Conservation (phyloP, 2,888 invertebrate species). For the Phrixothrix hirtus region DNA sequence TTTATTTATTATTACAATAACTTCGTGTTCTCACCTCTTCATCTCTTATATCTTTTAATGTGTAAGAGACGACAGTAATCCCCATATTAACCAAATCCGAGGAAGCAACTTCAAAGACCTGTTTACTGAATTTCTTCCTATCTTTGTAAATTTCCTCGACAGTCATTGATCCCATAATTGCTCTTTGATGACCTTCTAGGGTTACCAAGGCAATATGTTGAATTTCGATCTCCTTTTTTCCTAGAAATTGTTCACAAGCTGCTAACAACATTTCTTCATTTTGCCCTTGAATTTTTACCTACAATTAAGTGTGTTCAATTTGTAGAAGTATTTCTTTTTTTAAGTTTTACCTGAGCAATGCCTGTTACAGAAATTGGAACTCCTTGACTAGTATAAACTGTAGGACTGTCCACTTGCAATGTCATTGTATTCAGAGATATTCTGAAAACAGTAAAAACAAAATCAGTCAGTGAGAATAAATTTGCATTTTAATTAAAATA, state of each 20-base stretch:
- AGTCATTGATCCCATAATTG: slow-evolving; percentile 96
- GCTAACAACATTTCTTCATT: slow-evolving; percentile 88
- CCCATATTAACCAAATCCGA: slow-evolving; percentile 96
- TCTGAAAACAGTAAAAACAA: slow-evolving; percentile 59
- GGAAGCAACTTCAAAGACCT: slow-evolving; percentile 93
- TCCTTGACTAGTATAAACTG: slow-evolving; percentile 94
- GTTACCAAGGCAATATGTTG: slow-evolving; percentile 91
- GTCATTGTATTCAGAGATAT: slow-evolving; percentile 98
- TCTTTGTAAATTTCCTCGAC: slow-evolving; percentile 97
- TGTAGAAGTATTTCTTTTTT: no score
- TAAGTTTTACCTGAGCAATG: slow-evolving; percentile 82
- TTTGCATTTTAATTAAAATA: slow-evolving; percentile 5
- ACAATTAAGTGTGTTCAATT: slow-evolving; percentile 31
- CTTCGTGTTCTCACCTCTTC: slow-evolving; percentile 74
- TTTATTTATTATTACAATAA: slow-evolving; percentile 1
- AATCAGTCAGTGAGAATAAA: not conserved
- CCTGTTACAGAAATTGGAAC: slow-evolving; percentile 97
- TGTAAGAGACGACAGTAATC: slow-evolving; percentile 93
- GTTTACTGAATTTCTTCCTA: slow-evolving; percentile 92
- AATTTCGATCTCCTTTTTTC: slow-evolving; percentile 84
- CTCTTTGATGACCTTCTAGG: slow-evolving; percentile 90
- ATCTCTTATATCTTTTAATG: slow-evolving; percentile 90
- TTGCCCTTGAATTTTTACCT: slow-evolving; percentile 88
- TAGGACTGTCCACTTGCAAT: slow-evolving; percentile 91
- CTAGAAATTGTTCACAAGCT: slow-evolving; percentile 92